phyloP scores from a whole-genome alignment of 2,888 invertebrate species.

The Drosophila macrospina region DNA sequence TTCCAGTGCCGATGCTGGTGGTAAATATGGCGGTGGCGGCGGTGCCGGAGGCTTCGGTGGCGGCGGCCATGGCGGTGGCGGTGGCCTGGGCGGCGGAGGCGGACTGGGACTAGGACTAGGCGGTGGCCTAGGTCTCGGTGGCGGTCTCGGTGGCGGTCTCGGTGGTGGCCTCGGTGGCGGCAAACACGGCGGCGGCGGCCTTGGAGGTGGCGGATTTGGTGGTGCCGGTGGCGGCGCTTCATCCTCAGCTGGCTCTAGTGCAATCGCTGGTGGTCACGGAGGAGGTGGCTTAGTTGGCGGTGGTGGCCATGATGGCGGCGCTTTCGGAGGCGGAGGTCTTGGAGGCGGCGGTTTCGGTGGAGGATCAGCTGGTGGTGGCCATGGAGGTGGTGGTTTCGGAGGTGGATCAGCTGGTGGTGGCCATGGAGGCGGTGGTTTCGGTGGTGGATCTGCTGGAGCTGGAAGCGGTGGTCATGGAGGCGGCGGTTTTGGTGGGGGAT shows the following conservation, averaged over 20 bases:
- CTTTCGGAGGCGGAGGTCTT: conserved; percentile 9
- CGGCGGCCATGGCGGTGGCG: conserved; percentile 15
- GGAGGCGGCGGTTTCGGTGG: conserved; percentile 30
- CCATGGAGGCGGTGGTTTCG: conserved; percentile 18
- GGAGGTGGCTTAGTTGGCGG: conserved; percentile 36
- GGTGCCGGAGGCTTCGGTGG: conserved; percentile 26
- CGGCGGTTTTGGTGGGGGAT: conserved; percentile 25
- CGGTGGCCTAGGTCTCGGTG: conserved; percentile 29
- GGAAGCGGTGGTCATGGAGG: conserved; percentile 25
- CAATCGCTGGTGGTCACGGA: conserved; percentile 5
- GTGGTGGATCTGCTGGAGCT: conserved; percentile 1
- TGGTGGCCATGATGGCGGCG: conserved; percentile 12
- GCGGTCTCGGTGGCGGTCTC: conserved; percentile 26
- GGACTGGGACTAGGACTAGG: conserved; percentile 42
- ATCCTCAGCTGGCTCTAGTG: too few relatives aligned
- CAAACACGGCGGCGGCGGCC: conserved; percentile 26
- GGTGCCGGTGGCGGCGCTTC: conserved; percentile 3
- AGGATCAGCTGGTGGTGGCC: conserved; percentile 31
- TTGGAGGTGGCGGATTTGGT: conserved; percentile 12
- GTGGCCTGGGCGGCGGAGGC: conserved; percentile 28
- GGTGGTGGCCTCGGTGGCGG: conserved; percentile 33
- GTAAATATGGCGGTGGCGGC: conserved; percentile 40
- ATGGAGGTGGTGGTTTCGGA: conserved; percentile 19
- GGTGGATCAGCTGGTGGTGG: conserved; percentile 12
- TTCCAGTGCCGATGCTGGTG: conserved; percentile 36